Evolutionary conservation across 2,888 invertebrate species (phyloP), one percentile per base, ranked within the genome.

Genomic region (Andrena fulva): DNA sequence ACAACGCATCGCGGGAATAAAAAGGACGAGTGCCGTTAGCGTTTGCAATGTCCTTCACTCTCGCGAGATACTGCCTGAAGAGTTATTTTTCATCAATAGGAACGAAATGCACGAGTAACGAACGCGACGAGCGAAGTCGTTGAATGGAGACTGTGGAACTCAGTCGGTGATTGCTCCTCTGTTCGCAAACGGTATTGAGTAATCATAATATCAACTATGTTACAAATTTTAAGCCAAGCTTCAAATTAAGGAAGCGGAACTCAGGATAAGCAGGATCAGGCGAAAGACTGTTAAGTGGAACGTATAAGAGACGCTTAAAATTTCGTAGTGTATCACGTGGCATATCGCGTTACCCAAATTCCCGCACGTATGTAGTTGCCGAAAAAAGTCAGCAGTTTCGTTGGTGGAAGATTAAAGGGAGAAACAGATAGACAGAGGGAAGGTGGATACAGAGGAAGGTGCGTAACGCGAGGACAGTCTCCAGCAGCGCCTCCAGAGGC

Each of bases 401-500:
- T 54, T 56, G 56, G 76, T 50, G 48, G 77, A 77, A 42, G 72
- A 72, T 77, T 71, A 70, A 71, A 83, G 72, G 50, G 67, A 68
- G 73, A 42, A 76, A 68, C 27, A 56, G 77, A 74, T 64, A 56
- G 62, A 29, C 60, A 31, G 31, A 8, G 42, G 29, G 31, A 68
- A 63, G 52, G 77, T 74, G 79, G 74, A 78, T 82, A 67, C 75
- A 66, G 72, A 77, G 81, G 73, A 83, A 85, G 82, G 84, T 84
- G 87, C 82, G 88, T 85, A 86, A 86, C 82, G 75, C 82, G 76
- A 76, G 76, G 72, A 63, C 73, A 76, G 85, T 78, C 85, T 76
- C 74, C 82, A 84, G 84, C 73, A 86, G 84, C 87, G 87, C 88
- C 86, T 89, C 77, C 82, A 52, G 78, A 83, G 88, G 84, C 81